Conservation (phyloP, 1,140 invertebrate species). For the Zaprionus capensis region DNA sequence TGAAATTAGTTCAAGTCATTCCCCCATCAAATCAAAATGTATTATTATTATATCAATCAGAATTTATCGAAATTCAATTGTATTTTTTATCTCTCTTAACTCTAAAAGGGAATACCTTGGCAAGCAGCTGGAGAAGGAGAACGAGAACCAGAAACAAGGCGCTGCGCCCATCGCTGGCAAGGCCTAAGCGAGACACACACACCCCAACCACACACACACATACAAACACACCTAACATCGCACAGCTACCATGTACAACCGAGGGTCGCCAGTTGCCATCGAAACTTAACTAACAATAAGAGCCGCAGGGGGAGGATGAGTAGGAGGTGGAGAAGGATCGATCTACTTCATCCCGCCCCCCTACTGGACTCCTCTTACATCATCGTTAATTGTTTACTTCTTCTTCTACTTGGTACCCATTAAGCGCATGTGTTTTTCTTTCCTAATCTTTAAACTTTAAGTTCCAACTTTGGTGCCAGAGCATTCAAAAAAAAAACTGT, state of each 20-base stretch:
- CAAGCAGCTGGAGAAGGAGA: slow-evolving; percentile 96
- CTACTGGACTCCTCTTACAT: slow-evolving; percentile 13
- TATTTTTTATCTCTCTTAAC: slow-evolving; percentile 35
- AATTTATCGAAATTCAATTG: slow-evolving; percentile 40
- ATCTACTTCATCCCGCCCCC: slow-evolving; percentile 15
- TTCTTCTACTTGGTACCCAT: slow-evolving; percentile 62
- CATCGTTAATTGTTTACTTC: slow-evolving; percentile 11
- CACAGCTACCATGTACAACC: slow-evolving; percentile 67
- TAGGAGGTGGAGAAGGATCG: slow-evolving; percentile 6
- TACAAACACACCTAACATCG: slow-evolving; percentile 1
- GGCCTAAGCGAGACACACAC: slow-evolving; percentile 58
- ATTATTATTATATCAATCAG: neutral
- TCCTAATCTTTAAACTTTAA: slow-evolving; percentile 64
- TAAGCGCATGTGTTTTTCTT: slow-evolving; percentile 66
- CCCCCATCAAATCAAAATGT: slow-evolving; percentile 18
- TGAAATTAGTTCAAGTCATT: slow-evolving; percentile 19
- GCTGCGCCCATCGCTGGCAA: slow-evolving; percentile 79
- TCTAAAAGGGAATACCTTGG: slow-evolving; percentile 95
- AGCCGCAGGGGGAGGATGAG: slow-evolving; percentile 7
- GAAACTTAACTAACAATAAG: slow-evolving; percentile 73
- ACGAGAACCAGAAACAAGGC: slow-evolving; percentile 78
- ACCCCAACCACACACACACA: neutral
- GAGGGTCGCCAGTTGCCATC: slow-evolving; percentile 58
- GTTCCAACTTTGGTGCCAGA: slow-evolving; percentile 5
- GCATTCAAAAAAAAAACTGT: slow-evolving; percentile 13